Evolutionary conservation across 2,888 invertebrate species (phyloP).

Genomic region (Diarsia mendica): DNA sequence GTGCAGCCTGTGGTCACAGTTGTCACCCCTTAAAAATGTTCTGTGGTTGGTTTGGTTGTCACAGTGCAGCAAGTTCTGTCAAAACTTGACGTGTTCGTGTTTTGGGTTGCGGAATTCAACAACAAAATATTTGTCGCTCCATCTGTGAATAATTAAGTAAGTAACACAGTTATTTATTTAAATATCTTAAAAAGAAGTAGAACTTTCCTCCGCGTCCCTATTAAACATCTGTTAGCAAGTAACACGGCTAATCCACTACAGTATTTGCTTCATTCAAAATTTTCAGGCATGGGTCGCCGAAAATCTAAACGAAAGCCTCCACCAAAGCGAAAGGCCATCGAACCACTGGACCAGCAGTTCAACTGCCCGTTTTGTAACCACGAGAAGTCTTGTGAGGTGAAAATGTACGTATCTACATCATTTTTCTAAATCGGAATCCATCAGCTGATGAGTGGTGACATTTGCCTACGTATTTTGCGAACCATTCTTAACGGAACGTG

Average conservation of each 20-base stretch:
- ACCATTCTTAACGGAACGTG: constrained; percentile 6
- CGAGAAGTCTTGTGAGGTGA: constrained; percentile 99
- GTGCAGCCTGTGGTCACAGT: not conserved
- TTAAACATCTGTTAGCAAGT: not conserved
- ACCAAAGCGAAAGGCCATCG: constrained; percentile 97
- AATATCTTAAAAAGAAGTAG: not conserved
- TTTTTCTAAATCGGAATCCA: not conserved
- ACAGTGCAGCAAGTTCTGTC: constrained; percentile 12
- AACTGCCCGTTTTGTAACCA: constrained; percentile 99
- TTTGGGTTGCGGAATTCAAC: constrained; percentile 29
- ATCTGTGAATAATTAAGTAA: constrained; percentile 40
- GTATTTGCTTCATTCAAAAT: constrained; percentile 5
- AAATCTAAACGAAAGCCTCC: constrained; percentile 99
- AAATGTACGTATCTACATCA: constrained; percentile 94
- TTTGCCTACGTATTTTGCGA: constrained; percentile 13
- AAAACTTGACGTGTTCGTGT: constrained; percentile 47
- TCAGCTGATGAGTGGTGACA: not conserved
- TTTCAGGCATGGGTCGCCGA: constrained; percentile 95
- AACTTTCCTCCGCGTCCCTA: not conserved
- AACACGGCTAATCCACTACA: not conserved
- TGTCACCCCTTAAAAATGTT: too few species aligned
- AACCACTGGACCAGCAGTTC: constrained; percentile 98
- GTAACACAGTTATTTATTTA: constrained; percentile 9
- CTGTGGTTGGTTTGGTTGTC: too few species aligned
- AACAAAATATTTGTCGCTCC: constrained; percentile 19